phyloP scores from a whole-genome alignment of 2,797 vertebrate species.

The Mallotus villosus region DNA sequence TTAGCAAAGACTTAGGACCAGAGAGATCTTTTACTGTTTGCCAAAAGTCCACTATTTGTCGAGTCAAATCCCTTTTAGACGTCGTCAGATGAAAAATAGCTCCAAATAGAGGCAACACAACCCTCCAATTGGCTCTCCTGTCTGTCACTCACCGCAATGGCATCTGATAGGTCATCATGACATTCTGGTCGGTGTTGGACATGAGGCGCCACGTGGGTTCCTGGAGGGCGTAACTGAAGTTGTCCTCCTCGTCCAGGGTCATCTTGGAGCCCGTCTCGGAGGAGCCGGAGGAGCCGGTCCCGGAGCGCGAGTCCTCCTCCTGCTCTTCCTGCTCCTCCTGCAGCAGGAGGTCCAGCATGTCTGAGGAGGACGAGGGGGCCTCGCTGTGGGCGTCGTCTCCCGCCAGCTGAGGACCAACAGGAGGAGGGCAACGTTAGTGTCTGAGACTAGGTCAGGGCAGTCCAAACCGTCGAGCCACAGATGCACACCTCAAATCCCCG shows the following conservation, averaged over 20 bases:
- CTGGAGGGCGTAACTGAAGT: conserved; percentile 82
- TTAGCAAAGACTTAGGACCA: background rate
- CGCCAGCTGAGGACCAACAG: conserved; percentile 42
- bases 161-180: conserved; percentile 95
- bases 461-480: background rate
- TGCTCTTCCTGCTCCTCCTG: conserved; percentile 80
- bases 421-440: background rate
- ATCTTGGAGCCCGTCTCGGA: conserved; percentile 42
- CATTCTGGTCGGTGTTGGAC: conserved; percentile 81
- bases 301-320: conserved; percentile 83
- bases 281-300: conserved; percentile 84
- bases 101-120: background rate
- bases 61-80: no score
- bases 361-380: conserved; percentile 82
- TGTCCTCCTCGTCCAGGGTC: conserved; percentile 63
- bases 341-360: conserved; percentile 85
- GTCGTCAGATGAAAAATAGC: background rate
- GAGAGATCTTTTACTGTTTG: no score
- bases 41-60: no score
- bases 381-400: conserved; percentile 77
- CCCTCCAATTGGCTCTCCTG: background rate
- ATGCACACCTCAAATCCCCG: no score
- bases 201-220: conserved; percentile 89
- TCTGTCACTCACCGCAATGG: conserved; percentile 79
- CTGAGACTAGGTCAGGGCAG: background rate